Base-by-base conservation (phyloP, 2,888 invertebrate species). In the Pristionchus japonicus region DNA sequence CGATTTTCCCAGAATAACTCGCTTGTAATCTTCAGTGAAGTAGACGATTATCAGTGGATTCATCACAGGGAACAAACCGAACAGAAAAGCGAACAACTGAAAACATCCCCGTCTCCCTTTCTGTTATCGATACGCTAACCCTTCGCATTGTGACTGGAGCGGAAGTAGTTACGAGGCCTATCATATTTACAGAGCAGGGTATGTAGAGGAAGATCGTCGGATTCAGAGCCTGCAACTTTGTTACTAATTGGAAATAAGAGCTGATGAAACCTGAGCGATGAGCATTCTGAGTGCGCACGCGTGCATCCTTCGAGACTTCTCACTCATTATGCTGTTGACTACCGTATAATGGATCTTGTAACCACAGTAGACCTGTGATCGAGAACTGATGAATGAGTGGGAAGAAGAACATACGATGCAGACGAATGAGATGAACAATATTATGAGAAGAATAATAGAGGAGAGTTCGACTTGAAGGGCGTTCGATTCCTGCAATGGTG, bases 1-100 rank as follows among this genome's bases (percentile, higher is more conserved):
- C 31, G 82, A 49, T 49, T 49, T 27, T 13, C 82, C 82, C 11
- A 82, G 82, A 7, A 82, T 23, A n/a, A 82, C 6, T 31, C 82
- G 49, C n/a, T 82, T 82, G 82, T 82, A 82, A 34, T 82, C 82
- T n/a, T 82, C 82, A 82, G 82, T 82, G 49, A 82, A 82, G 49
- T 82, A 82, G 31, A 82, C 82, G 49, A 82, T 52, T 6, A 82
- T 82, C 9, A 82, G 49, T 20, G 82, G 82, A 82, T 82, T 82
- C 27, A 82, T 49, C 6, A 82, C 82, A n/a, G 82, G 82, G 49
- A 82, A 82, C 17, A 82, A 13, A 27, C 82, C 82, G 31, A 49
- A 82, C 17, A 82, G 49, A 34, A 20, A 82, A 6, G 49, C 47
- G 17, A 82, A 82, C 20, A 82, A 6, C 82, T 82, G 3, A 82